Evolutionary conservation across 2,888 invertebrate species (phyloP), one percentile per base, ranked within the genome.

Genomic region (Epinotia brunnichana): DNA sequence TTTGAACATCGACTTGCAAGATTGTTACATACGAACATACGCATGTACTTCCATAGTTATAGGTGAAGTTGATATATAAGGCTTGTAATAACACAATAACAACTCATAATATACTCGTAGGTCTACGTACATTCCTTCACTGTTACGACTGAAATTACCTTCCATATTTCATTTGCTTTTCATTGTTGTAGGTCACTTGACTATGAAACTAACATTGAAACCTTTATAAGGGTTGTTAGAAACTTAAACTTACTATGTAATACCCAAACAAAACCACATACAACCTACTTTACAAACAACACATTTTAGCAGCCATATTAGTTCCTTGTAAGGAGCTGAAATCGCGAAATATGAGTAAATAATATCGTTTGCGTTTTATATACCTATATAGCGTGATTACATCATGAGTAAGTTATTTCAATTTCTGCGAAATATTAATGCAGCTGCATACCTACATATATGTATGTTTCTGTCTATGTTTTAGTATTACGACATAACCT

Each of bases 351-450:
- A 21, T 11, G 17, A 41, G 41, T 54, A 54, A 21, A 48, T n/a
- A 62, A 44, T 51, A 24, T 15, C 21, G 29, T 61, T 48, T 13
- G 15, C 5, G 44, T 44, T 44, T 56, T 44, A 62, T 44, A 24
- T 39, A 17, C 4, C 35, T 5, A 15, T n/a, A n/a, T n/a, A n/a
- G n/a, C 44, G 4, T 44, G 44, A 54, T 61, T 61, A 61, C 69
- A 69, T 69, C 54, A 69, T 35, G 53, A 10, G 11, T 53, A 13
- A 35, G 69, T 51, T 69, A 54, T 61, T 69, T 17, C 7, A 24
- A 19, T 10, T 53, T 69, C 53, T 53, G 13, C 51, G 53, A 39
- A 44, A 29, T 68, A 0, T 44, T 44, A 11, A 41, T 41, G 13
- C 41, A 41, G 41, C 41, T 41, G 41, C 13, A 48, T 24, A 53